A percentile compares a stretch with the other conserved stretches of the same genome.
Conservation (phyloP, 2,113 vertebrate species). For the Thunnus maccoyii region DNA sequence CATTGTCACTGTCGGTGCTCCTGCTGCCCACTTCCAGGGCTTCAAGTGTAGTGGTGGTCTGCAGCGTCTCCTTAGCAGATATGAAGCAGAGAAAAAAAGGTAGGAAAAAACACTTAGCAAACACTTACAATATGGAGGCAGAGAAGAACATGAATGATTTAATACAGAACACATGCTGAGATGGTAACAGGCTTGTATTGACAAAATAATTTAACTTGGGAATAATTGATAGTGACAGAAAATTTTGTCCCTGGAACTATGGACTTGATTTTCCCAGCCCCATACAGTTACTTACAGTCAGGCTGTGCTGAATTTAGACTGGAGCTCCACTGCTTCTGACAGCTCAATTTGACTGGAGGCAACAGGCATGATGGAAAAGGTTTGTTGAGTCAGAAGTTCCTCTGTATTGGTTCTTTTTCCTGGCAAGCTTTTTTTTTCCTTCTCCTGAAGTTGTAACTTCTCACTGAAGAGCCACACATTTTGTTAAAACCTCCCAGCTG, state of each 20-base stretch:
- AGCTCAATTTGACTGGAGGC: slow-evolving; percentile 68
- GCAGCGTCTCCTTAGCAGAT: slow-evolving; percentile 91
- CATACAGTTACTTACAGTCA: slow-evolving; percentile 46
- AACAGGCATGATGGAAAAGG: slow-evolving; percentile 57
- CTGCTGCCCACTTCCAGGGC: slow-evolving; percentile 96
- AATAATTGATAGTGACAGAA: slow-evolving; percentile 64
- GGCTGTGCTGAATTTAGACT: slow-evolving; percentile 47
- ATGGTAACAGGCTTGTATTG: slow-evolving; percentile 36
- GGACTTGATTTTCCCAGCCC: slow-evolving; percentile 48
- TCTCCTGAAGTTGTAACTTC: slow-evolving; percentile 26
- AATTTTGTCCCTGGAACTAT: slow-evolving; percentile 51
- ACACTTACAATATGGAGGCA: background rate
- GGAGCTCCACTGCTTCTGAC: slow-evolving; percentile 49
- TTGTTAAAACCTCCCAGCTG: slow-evolving; percentile 27
- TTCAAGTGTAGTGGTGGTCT: slow-evolving; percentile 95
- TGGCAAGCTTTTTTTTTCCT: slow-evolving; percentile 30
- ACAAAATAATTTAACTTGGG: slow-evolving; percentile 53
- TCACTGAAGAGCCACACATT: slow-evolving; percentile 12
- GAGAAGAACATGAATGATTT: slow-evolving; percentile 16
- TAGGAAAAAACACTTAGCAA: slow-evolving; percentile 72
- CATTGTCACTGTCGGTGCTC: slow-evolving; percentile 95
- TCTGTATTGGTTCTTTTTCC: slow-evolving; percentile 40
- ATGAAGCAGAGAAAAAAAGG: slow-evolving; percentile 96
- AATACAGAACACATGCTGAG: slow-evolving; percentile 39
- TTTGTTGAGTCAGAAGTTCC: slow-evolving; percentile 54